Evolutionary conservation across 30 jellyfish, hydroid and myxozoan species (phyloP), one percentile per base, ranked within the genome.

Genomic region (Mastigias papua): DNA sequence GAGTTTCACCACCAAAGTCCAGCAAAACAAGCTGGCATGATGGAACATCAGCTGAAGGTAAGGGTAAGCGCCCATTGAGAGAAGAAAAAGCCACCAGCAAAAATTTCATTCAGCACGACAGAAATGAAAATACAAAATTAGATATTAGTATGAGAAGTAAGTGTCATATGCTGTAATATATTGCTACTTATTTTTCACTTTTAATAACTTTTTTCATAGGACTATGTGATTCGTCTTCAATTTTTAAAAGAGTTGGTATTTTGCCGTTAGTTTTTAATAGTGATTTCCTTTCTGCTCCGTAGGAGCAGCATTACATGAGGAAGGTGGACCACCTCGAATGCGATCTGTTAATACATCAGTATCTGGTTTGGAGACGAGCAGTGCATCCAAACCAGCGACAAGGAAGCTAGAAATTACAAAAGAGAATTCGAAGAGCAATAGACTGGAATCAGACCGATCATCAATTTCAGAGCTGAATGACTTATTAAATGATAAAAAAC

Each of bases 341-440:
- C 92, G 92, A 26, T 83, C 92, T 7, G 92, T 83, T 16, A 86
- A 83, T 3, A 83, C 92, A 32, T 83, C 92, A 20, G 86, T 83
- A 0, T 83, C 92, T 25, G 92, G 66, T 33, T 25, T 83, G 81
- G 74, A 63, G 7, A 17, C 74, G 23, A 63, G 42, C 37, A 25
- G 15, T 25, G 11, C 42, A 25, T 42, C 74, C 21, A 63, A 63
- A 25, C 81, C 86, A 8, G 73, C 25, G 0, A 66, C 30, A n/a
- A 31, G 29, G 8, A 34, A 58, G 9, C 30, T 34, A 22, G 42
- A 30, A 27, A 15, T 15, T 34, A 8, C 19, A 63, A 3, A 23
- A 2, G 48, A 31, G 9, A 58, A 58, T 22, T 17, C 67, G 34
- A 9, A 5, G 25, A 20, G 5, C 0, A 27, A 27, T 0, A 78